These are phyloP conservation scores for Ptilodon capucinus DNA, from an alignment of 2,888 invertebrate genomes.

Conservation along the genomic window DNA sequence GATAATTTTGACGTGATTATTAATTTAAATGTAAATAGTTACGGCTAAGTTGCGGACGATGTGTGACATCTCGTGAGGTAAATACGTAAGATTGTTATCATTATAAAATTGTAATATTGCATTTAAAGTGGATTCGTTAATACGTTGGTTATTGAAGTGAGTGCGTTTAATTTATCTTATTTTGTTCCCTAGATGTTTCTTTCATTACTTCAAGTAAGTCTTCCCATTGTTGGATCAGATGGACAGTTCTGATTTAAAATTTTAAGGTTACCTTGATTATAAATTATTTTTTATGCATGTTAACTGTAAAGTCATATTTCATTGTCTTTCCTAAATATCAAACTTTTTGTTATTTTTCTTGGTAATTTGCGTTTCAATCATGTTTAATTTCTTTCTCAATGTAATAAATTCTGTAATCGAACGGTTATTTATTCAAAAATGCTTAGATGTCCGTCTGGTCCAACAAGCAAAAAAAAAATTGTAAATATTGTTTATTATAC, in stretches of 20 bases:
- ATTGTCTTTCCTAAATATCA: too few relatives aligned
- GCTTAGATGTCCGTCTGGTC: slow-evolving; percentile 32
- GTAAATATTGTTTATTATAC: slow-evolving; percentile 80
- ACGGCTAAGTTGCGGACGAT: slow-evolving; percentile 61
- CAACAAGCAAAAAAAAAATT: slow-evolving; percentile 41
- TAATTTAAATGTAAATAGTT: slow-evolving; percentile 67
- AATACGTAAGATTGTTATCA: slow-evolving; percentile 78
- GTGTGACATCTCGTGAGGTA: slow-evolving; percentile 76
- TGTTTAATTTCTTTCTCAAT: too few relatives aligned
- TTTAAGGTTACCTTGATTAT: too few relatives aligned
- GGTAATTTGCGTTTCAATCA: too few relatives aligned
- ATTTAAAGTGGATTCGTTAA: slow-evolving; percentile 68
- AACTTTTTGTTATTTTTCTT: too few relatives aligned
- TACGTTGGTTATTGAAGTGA: slow-evolving; percentile 59
- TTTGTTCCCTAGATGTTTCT: slow-evolving; percentile 65
- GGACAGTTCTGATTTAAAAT: slow-evolving; percentile 33
- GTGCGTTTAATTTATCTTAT: slow-evolving; percentile 46
- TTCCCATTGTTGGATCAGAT: slow-evolving; percentile 53
- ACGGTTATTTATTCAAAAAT: too few relatives aligned
- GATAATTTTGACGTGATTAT: slow-evolving; percentile 64
- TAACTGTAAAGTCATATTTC: too few relatives aligned
- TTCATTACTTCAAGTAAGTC: slow-evolving; percentile 70
- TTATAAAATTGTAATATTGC: slow-evolving; percentile 64
- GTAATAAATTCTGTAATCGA: too few relatives aligned
- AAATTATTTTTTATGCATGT: too few relatives aligned